A percentile compares a stretch with the other conserved stretches of the same genome.
Conservation (phyloP, 2,113 vertebrate species). For the Kryptolebias marmoratus region DNA sequence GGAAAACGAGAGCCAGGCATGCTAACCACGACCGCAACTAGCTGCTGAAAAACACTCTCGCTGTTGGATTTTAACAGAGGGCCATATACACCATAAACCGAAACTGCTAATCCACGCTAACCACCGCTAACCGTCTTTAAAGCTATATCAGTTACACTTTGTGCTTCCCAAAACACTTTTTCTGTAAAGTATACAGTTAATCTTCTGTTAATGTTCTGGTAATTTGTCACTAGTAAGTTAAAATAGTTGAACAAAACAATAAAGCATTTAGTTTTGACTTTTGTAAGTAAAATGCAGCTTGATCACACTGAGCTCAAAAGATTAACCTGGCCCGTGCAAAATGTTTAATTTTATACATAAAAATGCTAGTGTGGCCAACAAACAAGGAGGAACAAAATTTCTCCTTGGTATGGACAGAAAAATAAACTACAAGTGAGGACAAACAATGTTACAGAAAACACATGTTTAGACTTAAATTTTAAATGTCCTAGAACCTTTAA, state of each 20-base stretch:
- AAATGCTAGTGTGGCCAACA: no score
- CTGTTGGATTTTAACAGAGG: slow-evolving; percentile 51
- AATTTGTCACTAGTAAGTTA: neutral
- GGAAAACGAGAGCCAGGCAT: slow-evolving; percentile 57
- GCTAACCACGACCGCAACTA: slow-evolving; percentile 62
- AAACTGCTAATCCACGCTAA: slow-evolving; percentile 50
- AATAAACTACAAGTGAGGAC: no score
- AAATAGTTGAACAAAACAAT: slow-evolving; percentile 5
- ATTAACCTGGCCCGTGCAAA: no score
- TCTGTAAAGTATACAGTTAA: slow-evolving; percentile 22
- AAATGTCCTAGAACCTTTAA: neutral
- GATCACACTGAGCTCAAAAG: no score
- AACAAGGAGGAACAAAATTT: no score
- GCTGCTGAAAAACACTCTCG: slow-evolving; percentile 56
- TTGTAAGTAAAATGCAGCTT: no score
- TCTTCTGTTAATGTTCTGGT: no score
- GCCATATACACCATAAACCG: slow-evolving; percentile 19
- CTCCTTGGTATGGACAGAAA: no score
- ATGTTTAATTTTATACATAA: no score
- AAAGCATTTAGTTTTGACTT: no score
- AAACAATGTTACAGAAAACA: neutral
- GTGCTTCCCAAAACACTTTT: slow-evolving; percentile 32
- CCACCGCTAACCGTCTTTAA: slow-evolving; percentile 24
- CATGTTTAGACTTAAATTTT: slow-evolving; percentile 45
- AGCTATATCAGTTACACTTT: slow-evolving; percentile 35